A percentile compares a stretch with the other conserved stretches of the same genome.
Evolutionary conservation across 2,113 vertebrate species (phyloP).

Genomic region (Eonycteris spelaea): DNA sequence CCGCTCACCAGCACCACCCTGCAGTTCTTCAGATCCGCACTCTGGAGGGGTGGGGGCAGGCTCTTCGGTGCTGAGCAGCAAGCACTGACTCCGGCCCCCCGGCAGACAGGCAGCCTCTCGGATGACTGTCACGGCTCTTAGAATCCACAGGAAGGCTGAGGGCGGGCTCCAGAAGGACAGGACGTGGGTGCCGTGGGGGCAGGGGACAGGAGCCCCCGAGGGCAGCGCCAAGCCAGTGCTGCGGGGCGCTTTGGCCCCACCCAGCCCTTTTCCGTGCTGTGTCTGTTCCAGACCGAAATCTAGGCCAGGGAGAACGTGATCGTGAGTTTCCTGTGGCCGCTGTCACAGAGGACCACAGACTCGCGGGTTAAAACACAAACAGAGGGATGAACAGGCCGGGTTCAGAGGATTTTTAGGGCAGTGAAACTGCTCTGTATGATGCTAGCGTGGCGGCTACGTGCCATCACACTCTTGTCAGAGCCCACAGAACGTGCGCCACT

Average conservation of each 20-base stretch:
- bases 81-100: not conserved
- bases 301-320: no score
- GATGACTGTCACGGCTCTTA: fast-evolving
- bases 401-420: fast-evolving
- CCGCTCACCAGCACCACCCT: fast-evolving
- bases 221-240: no score
- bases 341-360: not conserved
- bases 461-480: not conserved
- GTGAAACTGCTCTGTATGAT: fast-evolving
- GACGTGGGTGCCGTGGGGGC: not conserved
- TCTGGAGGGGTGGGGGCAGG: not conserved
- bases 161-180: not conserved
- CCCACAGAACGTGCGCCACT: not conserved
- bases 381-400: not conserved
- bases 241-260: fast-evolving
- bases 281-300: not conserved
- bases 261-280: fast-evolving
- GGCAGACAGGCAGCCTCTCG: not conserved
- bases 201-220: fast-evolving
- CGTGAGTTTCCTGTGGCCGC: not conserved
- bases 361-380: not conserved
- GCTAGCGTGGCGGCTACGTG: fast-evolving
- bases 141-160: not conserved
- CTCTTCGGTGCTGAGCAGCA: no score
- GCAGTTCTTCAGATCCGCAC: fast-evolving